phyloP scores from a whole-genome alignment of 2,797 vertebrate genomes.

The Morelia viridis region DNA sequence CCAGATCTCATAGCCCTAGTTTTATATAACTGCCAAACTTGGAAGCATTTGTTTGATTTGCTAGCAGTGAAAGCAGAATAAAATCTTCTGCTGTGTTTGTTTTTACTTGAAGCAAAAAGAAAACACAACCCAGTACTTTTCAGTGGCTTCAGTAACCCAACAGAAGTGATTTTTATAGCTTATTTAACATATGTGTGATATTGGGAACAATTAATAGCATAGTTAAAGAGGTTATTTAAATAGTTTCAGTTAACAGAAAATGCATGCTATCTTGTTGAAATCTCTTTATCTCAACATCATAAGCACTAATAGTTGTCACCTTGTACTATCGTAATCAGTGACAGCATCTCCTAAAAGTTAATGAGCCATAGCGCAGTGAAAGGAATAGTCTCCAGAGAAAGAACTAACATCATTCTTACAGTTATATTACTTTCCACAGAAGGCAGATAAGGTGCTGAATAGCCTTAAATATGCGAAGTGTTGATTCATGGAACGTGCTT shows the following conservation, averaged over 20 bases:
- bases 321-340: slow-evolving; percentile 38
- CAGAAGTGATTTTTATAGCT: slow-evolving; percentile 30
- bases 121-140: background rate
- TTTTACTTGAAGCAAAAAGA: background rate
- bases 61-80: background rate
- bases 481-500: background rate
- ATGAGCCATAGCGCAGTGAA: slow-evolving; percentile 23
- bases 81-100: background rate
- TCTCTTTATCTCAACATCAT: slow-evolving; percentile 34
- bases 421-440: slow-evolving; percentile 1
- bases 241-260: slow-evolving; percentile 27
- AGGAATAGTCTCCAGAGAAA: slow-evolving; percentile 16
- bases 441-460: background rate
- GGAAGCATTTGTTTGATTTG: background rate
- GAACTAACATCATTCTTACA: slow-evolving; percentile 8
- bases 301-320: slow-evolving; percentile 42
- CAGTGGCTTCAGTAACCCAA: background rate
- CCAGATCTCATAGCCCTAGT: too few species aligned
- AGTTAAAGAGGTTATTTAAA: slow-evolving; percentile 27
- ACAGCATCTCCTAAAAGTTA: slow-evolving; percentile 39
- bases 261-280: slow-evolving; percentile 30
- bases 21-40: background rate
- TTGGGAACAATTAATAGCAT: slow-evolving; percentile 40
- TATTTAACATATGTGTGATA: slow-evolving; percentile 39
- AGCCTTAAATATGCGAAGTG: background rate